A percentile compares a stretch with the other conserved stretches of the same genome.
Conservation (phyloP, 53 echinoderm and acorn worm genomes). For the Holothuria scabra region DNA sequence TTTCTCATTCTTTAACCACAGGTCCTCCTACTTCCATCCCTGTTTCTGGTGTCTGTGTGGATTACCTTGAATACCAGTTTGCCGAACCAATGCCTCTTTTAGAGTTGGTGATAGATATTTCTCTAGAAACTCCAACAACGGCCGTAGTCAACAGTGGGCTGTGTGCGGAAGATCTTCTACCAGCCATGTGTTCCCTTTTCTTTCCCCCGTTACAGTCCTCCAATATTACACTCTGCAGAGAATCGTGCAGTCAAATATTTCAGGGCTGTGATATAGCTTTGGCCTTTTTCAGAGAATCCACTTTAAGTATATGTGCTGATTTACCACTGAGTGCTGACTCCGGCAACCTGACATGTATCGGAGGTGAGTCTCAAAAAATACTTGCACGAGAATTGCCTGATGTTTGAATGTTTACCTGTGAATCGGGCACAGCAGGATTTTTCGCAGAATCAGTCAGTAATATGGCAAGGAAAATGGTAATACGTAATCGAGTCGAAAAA, state of each 20-base stretch:
- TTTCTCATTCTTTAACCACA: not conserved
- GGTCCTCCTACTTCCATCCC: not conserved
- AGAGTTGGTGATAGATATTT: not conserved
- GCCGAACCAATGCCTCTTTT: not conserved
- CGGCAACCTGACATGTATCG: not conserved
- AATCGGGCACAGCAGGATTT: no score
- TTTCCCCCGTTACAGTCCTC: constrained; percentile 9
- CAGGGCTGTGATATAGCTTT: not conserved
- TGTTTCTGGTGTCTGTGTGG: not conserved
- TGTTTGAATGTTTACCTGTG: no score
- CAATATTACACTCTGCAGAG: not conserved
- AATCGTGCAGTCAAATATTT: not conserved
- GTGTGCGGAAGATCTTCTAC: constrained; percentile 14
- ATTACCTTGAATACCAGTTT: not conserved
- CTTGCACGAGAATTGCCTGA: no score
- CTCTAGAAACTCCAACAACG: not conserved
- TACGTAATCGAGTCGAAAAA: no score
- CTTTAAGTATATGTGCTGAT: not conserved
- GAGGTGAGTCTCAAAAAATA: not conserved
- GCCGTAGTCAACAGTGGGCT: not conserved
- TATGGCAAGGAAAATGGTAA: no score
- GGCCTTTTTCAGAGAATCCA: not conserved
- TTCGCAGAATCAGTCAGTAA: no score
- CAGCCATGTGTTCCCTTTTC: constrained; percentile 5
- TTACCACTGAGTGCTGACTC: not conserved